Evolutionary conservation across 2,888 invertebrate species (phyloP).

Genomic region (Morpho deidamia): DNA sequence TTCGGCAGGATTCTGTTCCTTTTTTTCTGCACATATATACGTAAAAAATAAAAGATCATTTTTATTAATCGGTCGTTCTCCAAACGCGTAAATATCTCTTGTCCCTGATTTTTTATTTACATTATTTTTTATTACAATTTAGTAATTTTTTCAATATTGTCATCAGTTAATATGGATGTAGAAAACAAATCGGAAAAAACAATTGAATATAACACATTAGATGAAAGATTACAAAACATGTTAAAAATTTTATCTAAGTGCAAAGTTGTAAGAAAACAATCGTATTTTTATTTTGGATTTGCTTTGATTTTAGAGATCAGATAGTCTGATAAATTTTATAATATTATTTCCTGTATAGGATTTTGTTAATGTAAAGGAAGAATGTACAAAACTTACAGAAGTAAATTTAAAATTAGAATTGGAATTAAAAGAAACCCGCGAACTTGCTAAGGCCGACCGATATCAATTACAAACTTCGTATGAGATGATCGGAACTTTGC

Average conservation of each 20-base stretch:
- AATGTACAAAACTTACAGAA: conserved; percentile 51
- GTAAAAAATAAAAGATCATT: too few species aligned
- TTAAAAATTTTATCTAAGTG: conserved; percentile 50
- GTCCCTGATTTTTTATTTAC: not conserved
- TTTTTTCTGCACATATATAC: too few species aligned
- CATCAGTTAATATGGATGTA: not conserved
- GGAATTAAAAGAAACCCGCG: conserved; percentile 55
- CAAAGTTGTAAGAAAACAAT: conserved; percentile 47
- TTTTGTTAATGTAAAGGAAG: conserved; percentile 50
- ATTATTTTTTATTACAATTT: not conserved
- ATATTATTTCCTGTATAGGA: conserved; percentile 34
- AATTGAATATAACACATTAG: conserved; percentile 23
- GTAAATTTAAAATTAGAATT: conserved; percentile 49
- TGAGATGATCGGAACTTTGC: conserved; percentile 66
- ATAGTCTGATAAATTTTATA: too few species aligned
- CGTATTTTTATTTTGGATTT: not conserved
- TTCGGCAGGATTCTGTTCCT: too few species aligned
- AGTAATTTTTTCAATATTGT: not conserved
- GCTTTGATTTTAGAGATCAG: too few species aligned
- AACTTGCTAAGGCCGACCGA: conserved; percentile 64
- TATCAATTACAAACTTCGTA: conserved; percentile 59
- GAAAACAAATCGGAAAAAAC: conserved; percentile 34
- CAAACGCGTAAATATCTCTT: too few species aligned
- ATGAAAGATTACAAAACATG: conserved; percentile 48
- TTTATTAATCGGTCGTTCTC: too few species aligned